A percentile compares a stretch with the other conserved stretches of the same genome.
Conservation (phyloP, 2,888 invertebrate genomes). For the Tryphoninae sp. region DNA sequence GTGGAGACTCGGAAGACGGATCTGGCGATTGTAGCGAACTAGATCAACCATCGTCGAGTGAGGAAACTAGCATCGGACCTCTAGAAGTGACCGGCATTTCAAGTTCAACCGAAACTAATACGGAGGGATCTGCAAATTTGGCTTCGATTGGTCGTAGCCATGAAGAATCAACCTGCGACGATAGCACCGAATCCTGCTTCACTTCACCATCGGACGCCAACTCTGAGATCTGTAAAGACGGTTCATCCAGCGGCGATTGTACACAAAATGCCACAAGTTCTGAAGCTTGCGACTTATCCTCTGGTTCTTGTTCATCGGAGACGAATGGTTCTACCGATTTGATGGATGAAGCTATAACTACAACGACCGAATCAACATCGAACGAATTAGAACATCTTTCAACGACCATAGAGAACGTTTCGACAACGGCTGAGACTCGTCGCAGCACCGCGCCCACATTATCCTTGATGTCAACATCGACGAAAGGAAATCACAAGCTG, state of each 20-base stretch:
- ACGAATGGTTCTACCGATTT: neutral
- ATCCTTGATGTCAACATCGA: neutral
- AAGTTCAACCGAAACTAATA: slow-evolving; percentile 1
- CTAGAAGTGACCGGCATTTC: neutral
- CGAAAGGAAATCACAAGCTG: slow-evolving; percentile 48
- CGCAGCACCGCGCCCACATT: slow-evolving; percentile 40
- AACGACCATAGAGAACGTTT: slow-evolving; percentile 19
- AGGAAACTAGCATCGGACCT: too few relatives aligned
- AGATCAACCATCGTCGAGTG: neutral
- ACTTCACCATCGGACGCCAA: neutral
- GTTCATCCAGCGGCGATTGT: slow-evolving; percentile 25
- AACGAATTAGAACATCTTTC: slow-evolving; percentile 20
- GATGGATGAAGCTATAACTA: neutral
- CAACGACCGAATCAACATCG: slow-evolving; percentile 13
- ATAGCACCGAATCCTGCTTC: slow-evolving; percentile 21
- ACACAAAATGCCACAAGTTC: neutral
- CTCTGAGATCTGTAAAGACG: slow-evolving; percentile 32
- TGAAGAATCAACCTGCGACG: slow-evolving; percentile 21
- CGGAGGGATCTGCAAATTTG: neutral
- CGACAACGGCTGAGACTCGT: slow-evolving; percentile 44
- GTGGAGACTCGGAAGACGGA: neutral
- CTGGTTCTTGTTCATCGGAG: slow-evolving; percentile 41
- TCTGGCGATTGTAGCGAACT: neutral
- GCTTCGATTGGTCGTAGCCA: too few relatives aligned
- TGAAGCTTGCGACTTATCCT: slow-evolving; percentile 20